A percentile compares a stretch with the other conserved stretches of the same genome.
Conservation (phyloP, 2,113 vertebrate species). For the Calyptommatus sinebrachiatus region DNA sequence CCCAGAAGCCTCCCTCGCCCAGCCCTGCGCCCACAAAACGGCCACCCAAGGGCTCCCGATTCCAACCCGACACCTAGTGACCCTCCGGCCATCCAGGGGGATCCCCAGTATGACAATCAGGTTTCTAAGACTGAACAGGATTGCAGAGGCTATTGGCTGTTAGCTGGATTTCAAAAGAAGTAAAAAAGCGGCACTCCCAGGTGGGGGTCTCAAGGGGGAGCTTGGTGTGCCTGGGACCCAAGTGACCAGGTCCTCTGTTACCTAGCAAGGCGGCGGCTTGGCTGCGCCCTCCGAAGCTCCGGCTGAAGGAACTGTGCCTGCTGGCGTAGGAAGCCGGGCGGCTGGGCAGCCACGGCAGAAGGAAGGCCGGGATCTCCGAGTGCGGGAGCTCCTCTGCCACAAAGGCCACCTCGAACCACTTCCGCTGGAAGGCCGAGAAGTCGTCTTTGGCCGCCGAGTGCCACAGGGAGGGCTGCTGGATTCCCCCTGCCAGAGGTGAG, state of each 20-base stretch:
- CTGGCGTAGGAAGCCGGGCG: constrained; percentile 96
- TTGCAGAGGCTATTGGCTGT: too few relatives aligned
- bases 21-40: neutral
- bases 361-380: constrained; percentile 89
- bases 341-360: constrained; percentile 95
- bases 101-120: too few relatives aligned
- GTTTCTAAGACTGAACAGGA: too few relatives aligned
- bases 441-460: constrained; percentile 86
- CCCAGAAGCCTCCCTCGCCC: neutral
- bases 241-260: constrained; percentile 69
- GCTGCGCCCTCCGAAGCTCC: constrained; percentile 98
- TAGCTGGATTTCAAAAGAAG: too few relatives aligned
- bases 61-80: too few relatives aligned
- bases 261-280: constrained; percentile 96
- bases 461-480: constrained; percentile 77
- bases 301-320: constrained; percentile 99
- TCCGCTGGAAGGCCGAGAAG: constrained; percentile 92
- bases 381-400: constrained; percentile 88
- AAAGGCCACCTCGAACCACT: constrained; percentile 98
- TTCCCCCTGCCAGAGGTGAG: constrained; percentile 59
- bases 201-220: too few relatives aligned
- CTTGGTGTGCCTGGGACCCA: constrained; percentile 45
- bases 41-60: too few relatives aligned
- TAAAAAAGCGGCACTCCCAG: too few relatives aligned
- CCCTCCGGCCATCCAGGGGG: too few relatives aligned